Conservation (phyloP, 2,888 invertebrate genomes). For the Taphrorychus bicolor region DNA sequence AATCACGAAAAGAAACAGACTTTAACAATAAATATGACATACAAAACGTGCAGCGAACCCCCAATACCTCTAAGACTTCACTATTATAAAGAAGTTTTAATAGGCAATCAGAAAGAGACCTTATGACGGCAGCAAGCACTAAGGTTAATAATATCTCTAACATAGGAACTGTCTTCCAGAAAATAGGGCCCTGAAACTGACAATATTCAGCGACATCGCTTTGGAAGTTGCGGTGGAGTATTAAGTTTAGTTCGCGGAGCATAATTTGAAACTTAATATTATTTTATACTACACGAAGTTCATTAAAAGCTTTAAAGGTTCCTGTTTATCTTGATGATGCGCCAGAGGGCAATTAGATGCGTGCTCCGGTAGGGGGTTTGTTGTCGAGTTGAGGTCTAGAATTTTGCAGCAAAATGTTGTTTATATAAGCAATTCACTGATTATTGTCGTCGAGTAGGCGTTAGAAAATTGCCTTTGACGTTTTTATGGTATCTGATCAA, state of each 20-base stretch:
- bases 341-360: background rate
- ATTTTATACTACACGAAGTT: background rate
- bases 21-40: too few species aligned
- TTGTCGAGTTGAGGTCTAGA: background rate
- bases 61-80: background rate
- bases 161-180: background rate
- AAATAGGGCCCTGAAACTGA: background rate
- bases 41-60: background rate
- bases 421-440: too few species aligned
- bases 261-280: background rate
- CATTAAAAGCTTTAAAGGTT: background rate
- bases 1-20: too few species aligned
- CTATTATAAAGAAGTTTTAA: background rate
- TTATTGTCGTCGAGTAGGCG: too few species aligned
- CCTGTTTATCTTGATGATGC: background rate
- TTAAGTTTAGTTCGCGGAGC: background rate
- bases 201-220: background rate
- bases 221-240: background rate
- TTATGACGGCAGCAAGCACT: background rate
- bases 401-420: too few species aligned
- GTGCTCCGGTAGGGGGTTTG: background rate
- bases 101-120: background rate
- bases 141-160: background rate
- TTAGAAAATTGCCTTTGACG: too few species aligned
- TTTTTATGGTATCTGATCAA: too few species aligned